Conservation (phyloP, 2,888 invertebrate genomes). For the Galerucella calmariensis region DNA sequence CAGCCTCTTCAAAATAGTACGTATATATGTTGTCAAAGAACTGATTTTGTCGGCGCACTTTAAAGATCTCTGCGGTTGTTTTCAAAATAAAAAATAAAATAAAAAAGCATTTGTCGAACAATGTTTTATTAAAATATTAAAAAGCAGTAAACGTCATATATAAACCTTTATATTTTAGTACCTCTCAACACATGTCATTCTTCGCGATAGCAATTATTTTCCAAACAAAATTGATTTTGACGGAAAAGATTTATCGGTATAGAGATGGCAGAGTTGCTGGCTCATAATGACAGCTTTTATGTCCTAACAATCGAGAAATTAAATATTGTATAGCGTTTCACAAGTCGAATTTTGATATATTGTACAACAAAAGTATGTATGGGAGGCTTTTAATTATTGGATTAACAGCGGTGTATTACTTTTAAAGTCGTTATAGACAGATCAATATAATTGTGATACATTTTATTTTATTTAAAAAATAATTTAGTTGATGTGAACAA, state of each 20-base stretch:
- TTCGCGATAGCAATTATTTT: slow-evolving; percentile 33
- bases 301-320: slow-evolving; percentile 12
- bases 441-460: too few species aligned
- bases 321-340: slow-evolving; percentile 15
- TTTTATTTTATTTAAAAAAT: too few species aligned
- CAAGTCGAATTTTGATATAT: too few species aligned
- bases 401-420: too few species aligned
- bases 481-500: too few species aligned
- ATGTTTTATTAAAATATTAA: slow-evolving; percentile 38
- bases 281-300: slow-evolving; percentile 19
- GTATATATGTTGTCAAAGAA: neutral
- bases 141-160: slow-evolving; percentile 48
- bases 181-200: slow-evolving; percentile 42
- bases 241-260: slow-evolving; percentile 27
- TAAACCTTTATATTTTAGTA: slow-evolving; percentile 47
- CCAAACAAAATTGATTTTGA: slow-evolving; percentile 36
- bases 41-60: slow-evolving; percentile 14
- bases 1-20: too few species aligned
- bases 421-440: too few species aligned
- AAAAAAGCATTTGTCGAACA: slow-evolving; percentile 16
- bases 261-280: slow-evolving; percentile 14
- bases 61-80: neutral
- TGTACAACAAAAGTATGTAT: too few species aligned
- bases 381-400: too few species aligned
- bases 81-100: slow-evolving; percentile 10